Base-by-base conservation (phyloP, 2,797 vertebrate genomes). In the Rhyacichthys aspro region DNA sequence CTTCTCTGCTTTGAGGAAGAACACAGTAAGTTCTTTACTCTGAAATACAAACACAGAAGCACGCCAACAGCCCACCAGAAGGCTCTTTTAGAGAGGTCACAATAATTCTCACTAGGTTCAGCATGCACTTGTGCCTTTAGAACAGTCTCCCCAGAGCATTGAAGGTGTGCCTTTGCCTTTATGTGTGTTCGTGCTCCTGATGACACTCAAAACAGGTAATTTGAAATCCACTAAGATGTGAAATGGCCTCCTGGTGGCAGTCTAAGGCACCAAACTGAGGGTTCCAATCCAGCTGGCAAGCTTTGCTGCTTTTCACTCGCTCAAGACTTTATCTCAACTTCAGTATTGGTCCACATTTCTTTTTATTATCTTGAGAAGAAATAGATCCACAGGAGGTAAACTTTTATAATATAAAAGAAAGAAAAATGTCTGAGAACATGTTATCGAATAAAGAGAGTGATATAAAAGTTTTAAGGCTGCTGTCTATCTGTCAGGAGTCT, bases 1-100 rank as follows among this genome's bases (percentile, higher is more conserved):
- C n/a, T n/a, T n/a, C n/a, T n/a, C n/a, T n/a, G n/a, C n/a, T 81
- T 66, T 68, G 77, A 83, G 83, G 81, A 80, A 89, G 78, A 70
- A 72, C 59, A 70, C 78, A 77, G 76, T 83, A 90, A 85, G 83
- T 81, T 57, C 67, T 54, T 43, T 58, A 47, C 68, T 68, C 63
- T 36, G 37, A 46, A 38, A 48, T 60, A 46, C 43, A 43, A 32
- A 60, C 58, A 43, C 57, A 61, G 28, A 43, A 11, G 33, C 49
- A 42, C 41, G 46, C 33, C 37, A 17, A 10, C 41, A 70, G 75
- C 78, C 69, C 79, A 80, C 59, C 82, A 77, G 76, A 69, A 76
- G 58, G 66, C 78, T 72, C 67, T 76, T 52, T 62, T 60, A 74
- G 62, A 76, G 79, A 71, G 75, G 82, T 84, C 74, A 81, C 74